Conservation (phyloP, 2,113 vertebrate genomes). For the Carettochelys insculpta region DNA sequence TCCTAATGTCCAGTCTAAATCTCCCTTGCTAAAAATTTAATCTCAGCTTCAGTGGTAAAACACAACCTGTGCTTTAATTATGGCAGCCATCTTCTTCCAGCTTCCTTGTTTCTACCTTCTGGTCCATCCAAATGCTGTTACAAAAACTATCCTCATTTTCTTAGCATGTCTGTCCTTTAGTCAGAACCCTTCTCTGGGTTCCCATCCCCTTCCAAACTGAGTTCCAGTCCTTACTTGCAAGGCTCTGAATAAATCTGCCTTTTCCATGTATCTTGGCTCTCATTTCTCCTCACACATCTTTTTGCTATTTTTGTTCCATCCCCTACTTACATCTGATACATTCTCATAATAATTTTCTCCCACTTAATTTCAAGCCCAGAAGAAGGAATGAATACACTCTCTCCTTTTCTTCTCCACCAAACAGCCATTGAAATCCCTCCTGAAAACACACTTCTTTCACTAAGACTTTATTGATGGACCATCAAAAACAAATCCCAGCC, state of each 20-base stretch:
- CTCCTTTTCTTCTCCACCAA: background rate
- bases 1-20: too few species aligned
- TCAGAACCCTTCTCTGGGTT: background rate
- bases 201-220: background rate
- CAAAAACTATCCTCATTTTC: background rate
- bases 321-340: conserved; percentile 8
- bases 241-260: conserved; percentile 7
- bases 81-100: background rate
- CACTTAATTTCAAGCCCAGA: background rate
- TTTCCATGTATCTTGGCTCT: background rate
- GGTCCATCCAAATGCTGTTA: background rate
- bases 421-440: background rate
- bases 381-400: background rate
- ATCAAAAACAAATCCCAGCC: background rate
- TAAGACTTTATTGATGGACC: background rate
- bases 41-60: background rate
- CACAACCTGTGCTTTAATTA: background rate
- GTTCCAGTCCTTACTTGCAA: background rate
- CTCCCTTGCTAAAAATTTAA: too few species aligned
- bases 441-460: background rate
- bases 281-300: conserved; percentile 26
- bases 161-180: background rate
- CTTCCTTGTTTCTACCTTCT: background rate
- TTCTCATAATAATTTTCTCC: background rate
- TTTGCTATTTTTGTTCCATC: conserved; percentile 21